These are phyloP conservation scores for Coilia nasus DNA, from an alignment of 2,797 vertebrate species.

Conservation along the genomic window DNA sequence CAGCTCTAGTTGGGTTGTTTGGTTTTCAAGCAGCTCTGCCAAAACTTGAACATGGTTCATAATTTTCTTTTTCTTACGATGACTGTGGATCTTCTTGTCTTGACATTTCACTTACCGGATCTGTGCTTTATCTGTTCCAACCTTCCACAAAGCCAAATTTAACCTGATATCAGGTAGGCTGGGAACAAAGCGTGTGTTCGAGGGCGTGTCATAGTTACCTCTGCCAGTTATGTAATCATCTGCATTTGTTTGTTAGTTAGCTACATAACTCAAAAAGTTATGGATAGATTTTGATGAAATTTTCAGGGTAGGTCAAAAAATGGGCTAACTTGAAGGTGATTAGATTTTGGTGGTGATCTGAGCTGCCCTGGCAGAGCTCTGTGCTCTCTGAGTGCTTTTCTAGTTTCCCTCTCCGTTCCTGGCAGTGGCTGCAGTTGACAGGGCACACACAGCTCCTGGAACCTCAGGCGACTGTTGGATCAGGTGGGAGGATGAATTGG, in stretches of 20 bases:
- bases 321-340: too few relatives aligned
- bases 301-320: too few relatives aligned
- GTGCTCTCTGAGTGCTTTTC: too few relatives aligned
- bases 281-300: too few relatives aligned
- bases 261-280: too few relatives aligned
- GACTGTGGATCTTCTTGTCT: neutral
- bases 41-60: neutral
- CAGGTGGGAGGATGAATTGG: neutral
- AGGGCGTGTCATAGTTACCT: neutral
- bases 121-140: neutral
- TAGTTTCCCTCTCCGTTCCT: too few relatives aligned
- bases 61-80: neutral
- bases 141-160: neutral
- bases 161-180: neutral
- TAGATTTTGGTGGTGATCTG: too few relatives aligned
- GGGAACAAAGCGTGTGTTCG: neutral
- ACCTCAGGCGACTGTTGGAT: neutral
- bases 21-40: neutral
- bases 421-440: neutral
- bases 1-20: neutral
- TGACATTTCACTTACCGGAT: neutral
- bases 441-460: conserved; percentile 2
- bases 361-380: too few relatives aligned
- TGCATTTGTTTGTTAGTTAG: too few relatives aligned
- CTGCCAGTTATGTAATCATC: too few relatives aligned